Percentiles rank a stretch among this genome's conserved stretches.
These are phyloP conservation scores for Idaea dimidiata DNA, from an alignment of 2,888 invertebrate species.

Conservation along the genomic window DNA sequence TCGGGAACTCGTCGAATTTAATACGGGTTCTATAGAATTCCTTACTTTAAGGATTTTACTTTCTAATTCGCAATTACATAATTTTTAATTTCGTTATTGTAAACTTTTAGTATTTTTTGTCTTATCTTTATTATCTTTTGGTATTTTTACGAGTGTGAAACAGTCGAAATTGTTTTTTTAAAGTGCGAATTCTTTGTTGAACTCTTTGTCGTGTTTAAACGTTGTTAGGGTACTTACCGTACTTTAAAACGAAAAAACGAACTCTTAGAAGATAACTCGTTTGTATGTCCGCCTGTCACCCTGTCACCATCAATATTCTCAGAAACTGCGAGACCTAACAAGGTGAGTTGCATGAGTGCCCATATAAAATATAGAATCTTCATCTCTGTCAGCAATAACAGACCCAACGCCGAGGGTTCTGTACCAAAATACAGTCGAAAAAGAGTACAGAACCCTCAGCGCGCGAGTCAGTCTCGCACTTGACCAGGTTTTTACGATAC, in stretches of 20 bases:
- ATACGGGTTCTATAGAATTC: slow-evolving; percentile 8
- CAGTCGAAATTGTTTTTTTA: neutral
- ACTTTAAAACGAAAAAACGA: too few species aligned
- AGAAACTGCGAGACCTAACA: too few species aligned
- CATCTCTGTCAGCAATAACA: too few species aligned
- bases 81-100: neutral
- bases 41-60: neutral
- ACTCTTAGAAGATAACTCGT: too few species aligned
- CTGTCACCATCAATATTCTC: too few species aligned
- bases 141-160: neutral
- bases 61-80: neutral
- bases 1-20: slow-evolving; percentile 23
- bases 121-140: neutral
- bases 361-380: too few species aligned
- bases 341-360: too few species aligned
- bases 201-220: neutral
- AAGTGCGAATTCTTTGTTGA: neutral
- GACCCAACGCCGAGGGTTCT: too few species aligned
- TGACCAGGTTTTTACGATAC: neutral
- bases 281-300: too few species aligned
- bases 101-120: neutral
- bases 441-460: too few species aligned
- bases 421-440: too few species aligned
- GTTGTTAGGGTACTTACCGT: neutral
- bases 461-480: too few species aligned